A percentile compares a stretch with the other conserved stretches of the same genome.
These are phyloP conservation scores for Vidua chalybeata DNA, from an alignment of 2,113 vertebrate species.

Conservation along the genomic window DNA sequence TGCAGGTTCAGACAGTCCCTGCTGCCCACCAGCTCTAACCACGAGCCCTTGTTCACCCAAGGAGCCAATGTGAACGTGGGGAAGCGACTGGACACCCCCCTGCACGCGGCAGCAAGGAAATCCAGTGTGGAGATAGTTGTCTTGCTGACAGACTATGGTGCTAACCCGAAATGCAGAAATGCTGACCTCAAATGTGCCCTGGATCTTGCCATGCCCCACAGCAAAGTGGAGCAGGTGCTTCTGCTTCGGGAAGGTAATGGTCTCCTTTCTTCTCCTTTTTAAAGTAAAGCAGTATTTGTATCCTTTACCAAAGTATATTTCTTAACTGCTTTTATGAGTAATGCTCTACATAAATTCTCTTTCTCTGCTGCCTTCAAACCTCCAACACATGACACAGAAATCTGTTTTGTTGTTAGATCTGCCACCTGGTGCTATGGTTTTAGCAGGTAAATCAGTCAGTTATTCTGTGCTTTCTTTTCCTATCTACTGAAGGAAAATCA, in stretches of 20 bases:
- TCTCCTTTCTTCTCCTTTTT: background rate
- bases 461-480: background rate
- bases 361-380: background rate
- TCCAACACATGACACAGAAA: background rate
- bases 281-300: background rate
- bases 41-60: constrained; percentile 39
- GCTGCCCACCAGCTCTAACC: background rate
- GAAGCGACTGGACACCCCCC: constrained; percentile 78
- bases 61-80: constrained; percentile 83
- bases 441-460: background rate
- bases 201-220: constrained; percentile 77
- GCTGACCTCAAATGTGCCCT: constrained; percentile 82
- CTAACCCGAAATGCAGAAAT: constrained; percentile 79
- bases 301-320: background rate
- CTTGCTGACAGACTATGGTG: constrained; percentile 87
- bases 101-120: constrained; percentile 81
- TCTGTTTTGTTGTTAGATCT: background rate
- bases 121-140: constrained; percentile 73
- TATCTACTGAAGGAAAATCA: background rate
- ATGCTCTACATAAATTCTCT: background rate
- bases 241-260: constrained; percentile 75
- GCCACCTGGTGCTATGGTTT: background rate
- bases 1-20: background rate
- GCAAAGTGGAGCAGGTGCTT: constrained; percentile 73
- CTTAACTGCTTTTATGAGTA: background rate